Evolutionary conservation across 2,113 vertebrate genomes (phyloP).

Genomic region (Mus spicilegus): DNA sequence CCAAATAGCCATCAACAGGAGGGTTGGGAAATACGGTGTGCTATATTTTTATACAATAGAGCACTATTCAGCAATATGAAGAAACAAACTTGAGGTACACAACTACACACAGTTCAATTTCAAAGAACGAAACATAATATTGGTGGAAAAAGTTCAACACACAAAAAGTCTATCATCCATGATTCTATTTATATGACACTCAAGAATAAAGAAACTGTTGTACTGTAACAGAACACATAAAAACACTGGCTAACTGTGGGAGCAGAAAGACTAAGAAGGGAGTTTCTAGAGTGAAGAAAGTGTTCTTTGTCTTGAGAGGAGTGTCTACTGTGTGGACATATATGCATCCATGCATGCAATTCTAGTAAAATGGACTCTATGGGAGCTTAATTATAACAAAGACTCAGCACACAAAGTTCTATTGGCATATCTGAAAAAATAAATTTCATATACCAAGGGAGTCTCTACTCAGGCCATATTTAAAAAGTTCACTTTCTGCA

Average conservation of each 20-base stretch:
- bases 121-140: slow-evolving; percentile 28
- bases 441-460: neutral
- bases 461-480: neutral
- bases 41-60: slow-evolving; percentile 51
- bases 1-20: slow-evolving; percentile 66
- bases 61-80: slow-evolving; percentile 47
- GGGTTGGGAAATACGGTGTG: slow-evolving; percentile 45
- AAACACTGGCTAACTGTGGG: neutral
- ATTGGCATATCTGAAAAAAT: slow-evolving; percentile 15
- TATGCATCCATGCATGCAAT: neutral
- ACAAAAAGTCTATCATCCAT: neutral
- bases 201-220: neutral
- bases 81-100: slow-evolving; percentile 20
- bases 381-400: slow-evolving; percentile 1
- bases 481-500: neutral
- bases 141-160: slow-evolving; percentile 23
- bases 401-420: neutral
- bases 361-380: neutral
- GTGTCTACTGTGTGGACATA: neutral
- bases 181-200: slow-evolving; percentile 41
- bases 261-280: neutral
- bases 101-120: neutral
- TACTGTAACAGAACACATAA: neutral
- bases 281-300: neutral
- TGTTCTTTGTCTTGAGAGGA: neutral